Percentiles rank a stretch among this genome's conserved stretches.
These are phyloP conservation scores for Tringa solitaria DNA, from an alignment of 2,113 vertebrate genomes.

Conservation along the genomic window DNA sequence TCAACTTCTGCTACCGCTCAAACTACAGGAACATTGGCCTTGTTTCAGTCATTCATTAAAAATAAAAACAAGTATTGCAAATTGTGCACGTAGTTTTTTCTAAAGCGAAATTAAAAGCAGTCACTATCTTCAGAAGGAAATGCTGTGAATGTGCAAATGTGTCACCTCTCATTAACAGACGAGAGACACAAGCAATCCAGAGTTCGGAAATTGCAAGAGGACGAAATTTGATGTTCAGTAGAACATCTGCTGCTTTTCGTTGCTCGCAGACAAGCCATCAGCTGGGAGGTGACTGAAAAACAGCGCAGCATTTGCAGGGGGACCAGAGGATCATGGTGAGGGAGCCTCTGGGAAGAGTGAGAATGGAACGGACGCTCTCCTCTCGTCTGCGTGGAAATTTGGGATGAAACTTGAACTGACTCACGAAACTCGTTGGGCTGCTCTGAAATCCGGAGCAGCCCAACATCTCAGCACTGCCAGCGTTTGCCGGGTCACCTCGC, in stretches of 20 bases:
- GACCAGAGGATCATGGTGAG: accelerated
- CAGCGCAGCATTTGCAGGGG: neutral
- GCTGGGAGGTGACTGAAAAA: neutral
- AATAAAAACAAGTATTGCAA: neutral
- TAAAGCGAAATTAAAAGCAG: neutral
- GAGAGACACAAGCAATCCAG: neutral
- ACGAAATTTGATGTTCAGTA: neutral
- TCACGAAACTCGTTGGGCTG: neutral
- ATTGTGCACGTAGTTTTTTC: neutral
- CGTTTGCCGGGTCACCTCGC: accelerated
- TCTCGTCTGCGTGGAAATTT: neutral
- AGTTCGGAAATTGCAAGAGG: neutral
- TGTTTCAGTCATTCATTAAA: conserved; percentile 18
- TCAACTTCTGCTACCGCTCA: neutral
- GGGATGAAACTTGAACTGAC: neutral
- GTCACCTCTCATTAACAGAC: neutral
- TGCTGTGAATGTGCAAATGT: neutral
- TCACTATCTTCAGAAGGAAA: neutral
- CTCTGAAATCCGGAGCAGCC: neutral
- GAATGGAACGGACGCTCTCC: neutral
- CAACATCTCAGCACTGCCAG: neutral
- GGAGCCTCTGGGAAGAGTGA: neutral
- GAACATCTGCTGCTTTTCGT: neutral
- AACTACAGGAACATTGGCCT: neutral
- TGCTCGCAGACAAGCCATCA: neutral